Evolutionary conservation across 2,888 invertebrate genomes (phyloP).

Genomic region (Agrilus cyanescens): DNA sequence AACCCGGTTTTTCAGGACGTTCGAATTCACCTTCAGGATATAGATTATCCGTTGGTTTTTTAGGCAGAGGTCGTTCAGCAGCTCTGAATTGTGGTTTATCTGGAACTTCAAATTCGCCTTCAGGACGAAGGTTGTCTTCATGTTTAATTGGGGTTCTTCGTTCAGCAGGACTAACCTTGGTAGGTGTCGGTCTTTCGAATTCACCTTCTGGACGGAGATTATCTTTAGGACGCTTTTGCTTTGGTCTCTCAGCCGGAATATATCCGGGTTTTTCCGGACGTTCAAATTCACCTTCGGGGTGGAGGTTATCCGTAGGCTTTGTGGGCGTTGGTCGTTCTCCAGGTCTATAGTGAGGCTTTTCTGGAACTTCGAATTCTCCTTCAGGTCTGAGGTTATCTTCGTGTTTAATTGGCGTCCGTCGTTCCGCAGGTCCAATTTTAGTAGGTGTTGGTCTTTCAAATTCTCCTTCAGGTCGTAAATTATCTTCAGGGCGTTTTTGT

Average conservation of each 20-base stretch:
- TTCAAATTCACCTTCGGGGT: slow-evolving; percentile 40
- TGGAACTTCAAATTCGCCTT: slow-evolving; percentile 36
- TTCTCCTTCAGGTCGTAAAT: slow-evolving; percentile 43
- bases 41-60: slow-evolving; percentile 43
- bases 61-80: slow-evolving; percentile 33
- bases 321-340: slow-evolving; percentile 34
- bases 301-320: slow-evolving; percentile 41
- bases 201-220: slow-evolving; percentile 36
- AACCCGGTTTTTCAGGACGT: slow-evolving; percentile 29
- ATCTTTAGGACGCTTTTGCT: slow-evolving; percentile 38
- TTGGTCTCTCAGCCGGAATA: slow-evolving; percentile 36
- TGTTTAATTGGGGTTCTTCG: slow-evolving; percentile 25
- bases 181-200: slow-evolving; percentile 32
- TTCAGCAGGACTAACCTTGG: slow-evolving; percentile 29
- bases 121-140: slow-evolving; percentile 32
- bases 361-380: slow-evolving; percentile 40
- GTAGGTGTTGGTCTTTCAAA: slow-evolving; percentile 38
- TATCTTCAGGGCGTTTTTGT: slow-evolving; percentile 43
- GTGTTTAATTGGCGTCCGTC: slow-evolving; percentile 42
- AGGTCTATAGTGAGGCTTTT: slow-evolving; percentile 41
- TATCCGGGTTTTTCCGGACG: slow-evolving; percentile 33
- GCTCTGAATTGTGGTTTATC: slow-evolving; percentile 29
- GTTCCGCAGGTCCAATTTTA: slow-evolving; percentile 41
- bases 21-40: slow-evolving; percentile 44
- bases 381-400: slow-evolving; percentile 42